These are phyloP conservation scores for Aromia moschata DNA, from an alignment of 2,888 invertebrate genomes.

Conservation along the genomic window DNA sequence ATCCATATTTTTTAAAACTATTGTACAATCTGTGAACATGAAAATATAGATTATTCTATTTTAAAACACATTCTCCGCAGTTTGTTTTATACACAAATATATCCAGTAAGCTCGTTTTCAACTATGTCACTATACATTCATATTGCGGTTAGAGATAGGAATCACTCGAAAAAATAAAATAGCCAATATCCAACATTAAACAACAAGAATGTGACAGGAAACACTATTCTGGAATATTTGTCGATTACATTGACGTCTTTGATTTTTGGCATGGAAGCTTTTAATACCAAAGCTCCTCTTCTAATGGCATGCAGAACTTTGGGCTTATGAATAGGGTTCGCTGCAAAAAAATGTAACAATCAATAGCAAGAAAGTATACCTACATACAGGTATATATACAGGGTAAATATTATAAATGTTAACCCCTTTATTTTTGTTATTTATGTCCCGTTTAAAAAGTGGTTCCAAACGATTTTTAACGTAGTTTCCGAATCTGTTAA, in stretches of 20 bases:
- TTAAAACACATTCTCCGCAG: conserved; percentile 1
- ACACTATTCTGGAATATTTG: conserved; percentile 94
- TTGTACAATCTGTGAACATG: not conserved
- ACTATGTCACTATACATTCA: conserved; percentile 9
- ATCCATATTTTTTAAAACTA: not conserved
- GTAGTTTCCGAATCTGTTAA: too few species aligned
- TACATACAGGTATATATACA: too few species aligned
- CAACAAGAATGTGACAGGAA: conserved; percentile 93
- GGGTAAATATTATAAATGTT: too few species aligned
- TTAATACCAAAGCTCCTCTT: conserved; percentile 85
- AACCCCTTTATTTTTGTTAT: too few species aligned
- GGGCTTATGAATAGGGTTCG: conserved; percentile 69
- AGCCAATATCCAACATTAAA: conserved; percentile 97
- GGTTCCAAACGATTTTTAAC: too few species aligned
- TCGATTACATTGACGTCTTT: conserved; percentile 98
- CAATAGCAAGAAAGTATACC: too few species aligned
- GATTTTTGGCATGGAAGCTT: conserved; percentile 93
- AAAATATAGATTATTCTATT: not conserved
- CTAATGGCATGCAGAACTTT: conserved; percentile 84
- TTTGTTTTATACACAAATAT: conserved; percentile 20
- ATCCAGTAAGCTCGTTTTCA: conserved; percentile 19
- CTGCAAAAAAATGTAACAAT: conserved; percentile 63
- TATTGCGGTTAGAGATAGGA: not conserved
- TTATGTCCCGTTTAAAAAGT: too few species aligned
- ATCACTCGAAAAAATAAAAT: conserved; percentile 71